phyloP scores from a whole-genome alignment of 2,888 invertebrate species.

The Minunthozetes semirufus region DNA sequence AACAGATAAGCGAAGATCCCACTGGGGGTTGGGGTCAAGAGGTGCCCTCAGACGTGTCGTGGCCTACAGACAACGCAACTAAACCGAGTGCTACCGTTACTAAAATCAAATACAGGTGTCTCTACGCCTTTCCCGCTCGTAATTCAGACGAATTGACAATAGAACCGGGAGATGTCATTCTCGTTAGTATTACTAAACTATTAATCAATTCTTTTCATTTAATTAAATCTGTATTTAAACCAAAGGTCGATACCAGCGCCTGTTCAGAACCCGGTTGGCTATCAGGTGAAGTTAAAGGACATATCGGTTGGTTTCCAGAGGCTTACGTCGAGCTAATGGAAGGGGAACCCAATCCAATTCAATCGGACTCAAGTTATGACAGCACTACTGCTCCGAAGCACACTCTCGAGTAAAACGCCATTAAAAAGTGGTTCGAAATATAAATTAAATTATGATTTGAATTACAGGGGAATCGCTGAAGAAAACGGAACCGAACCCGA shows the following conservation, averaged over 20 bases:
- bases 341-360: neutral
- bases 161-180: constrained; percentile 85
- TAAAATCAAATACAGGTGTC: constrained; percentile 55
- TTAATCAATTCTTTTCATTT: neutral
- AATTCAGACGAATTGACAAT: constrained; percentile 87
- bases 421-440: neutral
- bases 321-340: constrained; percentile 79
- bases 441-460: constrained; percentile 36
- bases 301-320: constrained; percentile 93
- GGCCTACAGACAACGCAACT: constrained; percentile 9
- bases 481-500: constrained; percentile 55
- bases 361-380: neutral
- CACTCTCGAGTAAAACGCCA: neutral
- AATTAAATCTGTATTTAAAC: neutral
- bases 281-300: constrained; percentile 81
- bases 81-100: constrained; percentile 2
- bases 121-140: constrained; percentile 87
- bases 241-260: constrained; percentile 30
- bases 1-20: neutral
- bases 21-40: constrained; percentile 32
- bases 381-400: too few species aligned
- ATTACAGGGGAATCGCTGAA: constrained; percentile 64
- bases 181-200: constrained; percentile 53
- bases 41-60: constrained; percentile 18
- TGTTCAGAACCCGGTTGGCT: constrained; percentile 96